These are phyloP conservation scores for Yponomeuta plumbellus DNA, from an alignment of 2,888 invertebrate species.

Conservation along the genomic window DNA sequence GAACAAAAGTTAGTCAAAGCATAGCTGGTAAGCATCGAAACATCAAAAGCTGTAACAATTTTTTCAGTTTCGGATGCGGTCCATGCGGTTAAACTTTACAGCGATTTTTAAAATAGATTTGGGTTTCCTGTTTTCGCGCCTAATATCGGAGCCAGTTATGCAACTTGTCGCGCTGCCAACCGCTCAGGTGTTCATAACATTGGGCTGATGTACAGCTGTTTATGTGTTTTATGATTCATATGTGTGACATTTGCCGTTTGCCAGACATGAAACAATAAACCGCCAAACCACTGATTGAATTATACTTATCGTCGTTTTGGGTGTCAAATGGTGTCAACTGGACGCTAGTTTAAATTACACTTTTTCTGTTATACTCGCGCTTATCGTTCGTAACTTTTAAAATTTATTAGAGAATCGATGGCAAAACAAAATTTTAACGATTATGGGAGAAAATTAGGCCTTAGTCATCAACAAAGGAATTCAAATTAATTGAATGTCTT, in stretches of 20 bases:
- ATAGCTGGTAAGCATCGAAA: not conserved
- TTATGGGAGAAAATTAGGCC: too few relatives aligned
- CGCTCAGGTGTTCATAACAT: slow-evolving; percentile 63
- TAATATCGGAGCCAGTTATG: slow-evolving; percentile 49
- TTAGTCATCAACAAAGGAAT: too few relatives aligned
- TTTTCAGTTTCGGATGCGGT: slow-evolving; percentile 4
- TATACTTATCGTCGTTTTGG: not conserved
- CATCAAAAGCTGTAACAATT: not conserved
- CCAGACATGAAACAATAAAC: not conserved
- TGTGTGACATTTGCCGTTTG: not conserved
- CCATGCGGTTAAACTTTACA: slow-evolving; percentile 14
- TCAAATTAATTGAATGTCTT: too few relatives aligned
- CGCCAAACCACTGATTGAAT: not conserved
- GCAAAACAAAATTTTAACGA: too few relatives aligned
- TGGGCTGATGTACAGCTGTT: slow-evolving; percentile 43
- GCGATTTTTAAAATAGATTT: slow-evolving; percentile 41
- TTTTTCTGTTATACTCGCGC: not conserved
- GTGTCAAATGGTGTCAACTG: not conserved
- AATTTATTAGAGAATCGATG: too few relatives aligned
- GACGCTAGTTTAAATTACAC: not conserved
- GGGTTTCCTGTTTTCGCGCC: slow-evolving; percentile 67
- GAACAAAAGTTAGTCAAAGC: slow-evolving; percentile 13
- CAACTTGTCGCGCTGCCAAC: slow-evolving; percentile 67
- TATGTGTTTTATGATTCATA: slow-evolving; percentile 30
- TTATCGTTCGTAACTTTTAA: too few relatives aligned